Evolutionary conservation across 2,113 vertebrate species (phyloP), one percentile per base, ranked within the genome.

Genomic region (Cebidichthys violaceus): DNA sequence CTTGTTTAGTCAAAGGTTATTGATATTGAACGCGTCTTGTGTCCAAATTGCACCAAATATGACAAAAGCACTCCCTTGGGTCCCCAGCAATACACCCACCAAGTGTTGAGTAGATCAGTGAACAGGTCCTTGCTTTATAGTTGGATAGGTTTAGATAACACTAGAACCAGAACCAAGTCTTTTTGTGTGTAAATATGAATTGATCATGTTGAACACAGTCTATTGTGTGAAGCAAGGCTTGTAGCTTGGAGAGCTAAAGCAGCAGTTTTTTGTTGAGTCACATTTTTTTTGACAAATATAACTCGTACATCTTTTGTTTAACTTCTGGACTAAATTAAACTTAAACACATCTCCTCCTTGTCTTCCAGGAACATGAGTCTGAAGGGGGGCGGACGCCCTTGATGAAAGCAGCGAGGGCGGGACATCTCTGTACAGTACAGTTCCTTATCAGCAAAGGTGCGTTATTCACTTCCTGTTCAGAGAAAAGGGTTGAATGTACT

Each of bases 361-460:
- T 76, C 47, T 50, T 45, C 70, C 37, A 99, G 98, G 98, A 99
- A 67, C 98, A 99, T 20, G 98, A 99, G 95, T 99, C 98, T 78
- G 98, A 99, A 95, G 98, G 98, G 78, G 98, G 98, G 43, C 96
- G 98, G 90, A 99, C 98, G 35, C 98, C 98, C 66, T 93, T 99
- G 67, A 99, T 99, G 98, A 99, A 99, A 93, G 98, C 98, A 87
- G 98, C 98, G 1, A 95, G 98, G 95, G 98, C 98, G 43, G 98
- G 98, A 87, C 98, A 99, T 92, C 96, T 99, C 79, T 99, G 98
- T 86, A 99, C 98, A 75, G 98, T 99, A 81, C 98, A 99, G 91
- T 99, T 99, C 93, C 96, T 99, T 81, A 99, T 99, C 93, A 99
- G 98, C 95, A 99, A 99, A 99, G 98, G 98, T 94, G 39, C 0